These are phyloP conservation scores for Drosophila lacertosa DNA, from an alignment of 1,140 invertebrate species.

Conservation along the genomic window DNA sequence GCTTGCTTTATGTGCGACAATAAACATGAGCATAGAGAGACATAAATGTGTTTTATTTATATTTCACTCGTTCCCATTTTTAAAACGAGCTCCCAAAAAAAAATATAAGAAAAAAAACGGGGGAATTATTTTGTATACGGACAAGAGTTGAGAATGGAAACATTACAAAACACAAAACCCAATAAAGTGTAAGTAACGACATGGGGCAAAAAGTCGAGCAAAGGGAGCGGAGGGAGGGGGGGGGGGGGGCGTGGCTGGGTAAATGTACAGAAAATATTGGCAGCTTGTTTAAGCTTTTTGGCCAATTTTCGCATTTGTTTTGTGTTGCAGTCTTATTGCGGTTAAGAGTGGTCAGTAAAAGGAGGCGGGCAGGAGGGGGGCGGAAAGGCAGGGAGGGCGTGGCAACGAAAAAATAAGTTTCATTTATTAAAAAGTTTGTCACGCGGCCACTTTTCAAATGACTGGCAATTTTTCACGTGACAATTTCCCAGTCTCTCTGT, in stretches of 20 bases:
- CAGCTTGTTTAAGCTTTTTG: conserved; percentile 82
- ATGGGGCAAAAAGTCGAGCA: conserved; percentile 39
- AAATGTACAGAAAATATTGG: conserved; percentile 82
- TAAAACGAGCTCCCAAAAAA: conserved; percentile 40
- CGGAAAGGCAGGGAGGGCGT: not conserved
- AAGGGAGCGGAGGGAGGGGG: not conserved
- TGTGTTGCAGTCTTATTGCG: conserved; percentile 50
- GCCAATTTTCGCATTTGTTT: conserved; percentile 72
- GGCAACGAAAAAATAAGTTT: conserved; percentile 58
- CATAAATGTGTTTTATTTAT: conserved; percentile 72
- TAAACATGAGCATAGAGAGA: conserved; percentile 79
- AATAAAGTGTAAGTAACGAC: conserved; percentile 81
- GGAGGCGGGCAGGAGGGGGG: not conserved
- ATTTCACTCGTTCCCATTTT: conserved; percentile 4
- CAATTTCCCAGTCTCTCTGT: conserved; percentile 51
- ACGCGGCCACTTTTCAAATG: conserved; percentile 77
- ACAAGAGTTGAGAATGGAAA: conserved; percentile 31
- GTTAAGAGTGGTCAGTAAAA: conserved; percentile 59
- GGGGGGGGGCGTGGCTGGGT: conserved; percentile 26
- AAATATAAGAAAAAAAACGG: conserved; percentile 11
- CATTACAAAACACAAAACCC: conserved; percentile 65
- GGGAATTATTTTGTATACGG: conserved; percentile 14
- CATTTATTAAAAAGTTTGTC: conserved; percentile 82
- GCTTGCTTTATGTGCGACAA: conserved; percentile 77
- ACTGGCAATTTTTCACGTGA: conserved; percentile 81